Conservation (phyloP, 2,113 vertebrate genomes). For the Grallaria varia region DNA sequence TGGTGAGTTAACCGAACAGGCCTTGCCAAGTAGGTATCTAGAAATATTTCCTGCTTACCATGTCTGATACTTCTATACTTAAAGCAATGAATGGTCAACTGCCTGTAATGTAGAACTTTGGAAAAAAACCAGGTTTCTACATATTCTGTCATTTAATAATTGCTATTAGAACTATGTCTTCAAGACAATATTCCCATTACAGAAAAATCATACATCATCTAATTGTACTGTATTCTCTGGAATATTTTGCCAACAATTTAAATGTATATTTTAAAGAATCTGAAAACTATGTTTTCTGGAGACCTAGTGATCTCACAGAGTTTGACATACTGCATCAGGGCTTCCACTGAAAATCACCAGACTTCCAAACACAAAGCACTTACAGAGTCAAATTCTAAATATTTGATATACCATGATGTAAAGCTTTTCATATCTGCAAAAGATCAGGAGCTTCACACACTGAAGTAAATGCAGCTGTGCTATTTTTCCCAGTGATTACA, state of each 20-base stretch:
- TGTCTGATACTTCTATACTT: not conserved
- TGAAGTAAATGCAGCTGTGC: constrained; percentile 51
- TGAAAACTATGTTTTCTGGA: constrained; percentile 21
- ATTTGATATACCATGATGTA: not conserved
- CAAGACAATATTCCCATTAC: not conserved
- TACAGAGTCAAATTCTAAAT: constrained; percentile 15
- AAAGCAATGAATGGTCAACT: not conserved
- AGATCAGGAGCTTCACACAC: not conserved
- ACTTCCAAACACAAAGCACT: not conserved
- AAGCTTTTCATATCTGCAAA: constrained; percentile 8
- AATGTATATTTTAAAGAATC: not conserved
- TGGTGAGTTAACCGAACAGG: not conserved
- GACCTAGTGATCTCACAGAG: not conserved
- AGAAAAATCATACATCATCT: not conserved
- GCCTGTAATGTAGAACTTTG: not conserved
- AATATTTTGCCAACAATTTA: constrained; percentile 20
- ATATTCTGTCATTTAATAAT: not conserved
- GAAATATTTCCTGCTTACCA: not conserved
- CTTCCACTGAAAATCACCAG: not conserved
- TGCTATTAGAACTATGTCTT: not conserved
- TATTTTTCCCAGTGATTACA: constrained; percentile 28
- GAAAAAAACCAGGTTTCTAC: not conserved
- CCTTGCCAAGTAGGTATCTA: not conserved
- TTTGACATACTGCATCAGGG: not conserved
- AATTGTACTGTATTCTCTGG: not conserved